Percentiles rank a stretch among this genome's conserved stretches.
Conservation (phyloP, 2,113 vertebrate species). For the Chionodraco myersi region DNA sequence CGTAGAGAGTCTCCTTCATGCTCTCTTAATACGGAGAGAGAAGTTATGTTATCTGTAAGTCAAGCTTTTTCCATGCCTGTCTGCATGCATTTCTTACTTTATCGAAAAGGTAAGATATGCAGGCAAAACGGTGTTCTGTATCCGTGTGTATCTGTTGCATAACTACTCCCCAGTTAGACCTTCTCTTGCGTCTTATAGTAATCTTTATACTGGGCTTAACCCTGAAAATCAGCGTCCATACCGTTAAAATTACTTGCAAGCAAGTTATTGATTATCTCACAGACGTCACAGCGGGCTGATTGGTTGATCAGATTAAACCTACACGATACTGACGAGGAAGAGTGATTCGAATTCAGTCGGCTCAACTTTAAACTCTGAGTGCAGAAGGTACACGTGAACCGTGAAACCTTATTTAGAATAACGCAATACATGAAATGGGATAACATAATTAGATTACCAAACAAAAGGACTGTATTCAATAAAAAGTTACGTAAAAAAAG, state of each 20-base stretch:
- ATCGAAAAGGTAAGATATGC: no score
- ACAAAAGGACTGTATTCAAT: no score
- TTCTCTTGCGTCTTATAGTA: not conserved
- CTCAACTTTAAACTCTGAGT: not conserved
- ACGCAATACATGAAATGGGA: not conserved
- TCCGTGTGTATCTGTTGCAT: not conserved
- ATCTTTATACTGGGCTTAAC: not conserved
- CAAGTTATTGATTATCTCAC: constrained; percentile 39
- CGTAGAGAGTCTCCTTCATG: not conserved
- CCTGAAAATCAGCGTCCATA: constrained; percentile 20
- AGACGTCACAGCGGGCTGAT: constrained; percentile 36
- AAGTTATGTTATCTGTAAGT: not conserved
- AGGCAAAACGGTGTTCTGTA: not conserved
- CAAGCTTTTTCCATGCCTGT: not conserved
- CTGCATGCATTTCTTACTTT: not conserved
- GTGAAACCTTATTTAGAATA: not conserved
- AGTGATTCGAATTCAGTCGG: constrained; percentile 18
- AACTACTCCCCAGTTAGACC: not conserved
- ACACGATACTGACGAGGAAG: not conserved
- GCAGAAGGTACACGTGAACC: not conserved
- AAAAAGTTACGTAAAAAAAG: no score
- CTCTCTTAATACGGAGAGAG: not conserved
- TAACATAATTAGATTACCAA: no score
- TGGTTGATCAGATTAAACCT: constrained; percentile 49
- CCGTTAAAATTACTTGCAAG: constrained; percentile 34